phyloP scores from a whole-genome alignment of 2,888 invertebrate genomes.

The Pecten maximus region DNA sequence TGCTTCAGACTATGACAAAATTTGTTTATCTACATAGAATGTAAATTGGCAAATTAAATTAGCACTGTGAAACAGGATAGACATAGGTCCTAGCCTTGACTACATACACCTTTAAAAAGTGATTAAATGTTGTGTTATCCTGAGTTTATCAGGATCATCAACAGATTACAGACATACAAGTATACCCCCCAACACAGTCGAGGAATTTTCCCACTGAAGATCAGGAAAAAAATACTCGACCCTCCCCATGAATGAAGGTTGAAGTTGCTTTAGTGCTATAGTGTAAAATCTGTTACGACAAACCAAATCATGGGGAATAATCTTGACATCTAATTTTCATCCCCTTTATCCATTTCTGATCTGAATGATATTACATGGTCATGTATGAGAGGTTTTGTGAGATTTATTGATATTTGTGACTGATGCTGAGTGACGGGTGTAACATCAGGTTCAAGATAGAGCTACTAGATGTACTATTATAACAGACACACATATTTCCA shows the following conservation, averaged over 20 bases:
- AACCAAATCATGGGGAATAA: not conserved
- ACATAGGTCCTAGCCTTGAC: not conserved
- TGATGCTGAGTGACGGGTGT: not conserved
- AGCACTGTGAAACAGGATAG: constrained; percentile 4
- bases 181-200: not conserved
- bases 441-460: not conserved
- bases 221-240: constrained; percentile 4
- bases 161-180: not conserved
- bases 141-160: constrained; percentile 26
- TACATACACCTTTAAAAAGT: constrained; percentile 30
- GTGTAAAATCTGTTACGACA: constrained; percentile 28
- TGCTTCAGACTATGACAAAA: not conserved
- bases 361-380: constrained; percentile 13
- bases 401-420: constrained; percentile 7
- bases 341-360: not conserved
- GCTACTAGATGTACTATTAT: not conserved
- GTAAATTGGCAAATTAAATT: constrained; percentile 32
- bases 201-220: constrained; percentile 31
- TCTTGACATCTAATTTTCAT: not conserved
- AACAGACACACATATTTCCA: not conserved
- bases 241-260: constrained; percentile 20
- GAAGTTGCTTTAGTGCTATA: constrained; percentile 7
- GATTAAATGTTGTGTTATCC: constrained; percentile 25
- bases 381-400: not conserved
- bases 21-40: constrained; percentile 5